Percentiles rank a stretch among this genome's conserved stretches.
Conservation (phyloP, 2,888 invertebrate genomes). For the Augiades crinisus region DNA sequence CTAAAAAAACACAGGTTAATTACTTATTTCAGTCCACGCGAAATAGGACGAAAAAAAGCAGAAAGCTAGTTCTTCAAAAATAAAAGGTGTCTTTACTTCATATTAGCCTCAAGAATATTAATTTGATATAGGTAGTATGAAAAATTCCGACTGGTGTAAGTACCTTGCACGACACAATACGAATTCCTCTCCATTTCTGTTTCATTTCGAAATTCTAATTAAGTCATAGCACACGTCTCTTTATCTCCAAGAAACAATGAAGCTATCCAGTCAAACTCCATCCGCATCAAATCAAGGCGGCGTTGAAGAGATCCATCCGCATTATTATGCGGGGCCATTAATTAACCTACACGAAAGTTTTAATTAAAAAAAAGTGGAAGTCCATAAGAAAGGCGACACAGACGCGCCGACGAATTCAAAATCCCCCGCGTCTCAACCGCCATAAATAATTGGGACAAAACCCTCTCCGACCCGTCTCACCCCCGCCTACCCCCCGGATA, state of each 20-base stretch:
- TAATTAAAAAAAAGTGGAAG: slow-evolving; percentile 70
- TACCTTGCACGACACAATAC: no score
- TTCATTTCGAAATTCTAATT: slow-evolving; percentile 10
- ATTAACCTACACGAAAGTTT: slow-evolving; percentile 76
- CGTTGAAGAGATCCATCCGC: slow-evolving; percentile 21
- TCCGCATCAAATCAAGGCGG: slow-evolving; percentile 11
- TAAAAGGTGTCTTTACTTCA: no score
- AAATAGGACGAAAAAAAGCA: no score
- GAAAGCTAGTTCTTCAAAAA: no score
- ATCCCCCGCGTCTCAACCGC: slow-evolving; percentile 75
- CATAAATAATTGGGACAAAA: slow-evolving; percentile 81
- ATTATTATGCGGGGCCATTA: slow-evolving; percentile 62
- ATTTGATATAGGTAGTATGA: no score
- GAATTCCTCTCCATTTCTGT: not conserved
- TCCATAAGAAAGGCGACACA: slow-evolving; percentile 70
- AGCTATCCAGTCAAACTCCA: slow-evolving; percentile 38
- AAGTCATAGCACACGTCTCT: slow-evolving; percentile 17
- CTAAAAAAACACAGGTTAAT: no score
- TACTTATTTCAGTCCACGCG: no score
- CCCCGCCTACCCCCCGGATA: slow-evolving; percentile 61
- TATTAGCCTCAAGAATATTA: no score
- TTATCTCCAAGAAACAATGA: slow-evolving; percentile 29
- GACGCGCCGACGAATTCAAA: slow-evolving; percentile 72
- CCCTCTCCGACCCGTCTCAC: slow-evolving; percentile 49
- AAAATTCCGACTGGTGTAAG: no score